phyloP scores from a whole-genome alignment of 2,797 vertebrate genomes.

The Saxicola maurus region DNA sequence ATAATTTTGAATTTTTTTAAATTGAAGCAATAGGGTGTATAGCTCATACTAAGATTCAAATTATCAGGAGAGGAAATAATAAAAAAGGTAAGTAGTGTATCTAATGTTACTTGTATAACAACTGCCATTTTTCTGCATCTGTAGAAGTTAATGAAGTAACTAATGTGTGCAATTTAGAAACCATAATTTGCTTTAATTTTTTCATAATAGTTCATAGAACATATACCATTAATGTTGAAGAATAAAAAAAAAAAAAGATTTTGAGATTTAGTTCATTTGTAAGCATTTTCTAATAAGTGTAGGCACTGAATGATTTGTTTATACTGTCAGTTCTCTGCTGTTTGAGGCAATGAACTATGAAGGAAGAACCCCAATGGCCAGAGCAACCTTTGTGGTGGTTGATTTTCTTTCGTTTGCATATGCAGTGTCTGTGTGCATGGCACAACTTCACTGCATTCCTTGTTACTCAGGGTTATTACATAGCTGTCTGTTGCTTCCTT shows the following conservation, averaged over 20 bases:
- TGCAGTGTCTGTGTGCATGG: not conserved
- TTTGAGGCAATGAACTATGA: not conserved
- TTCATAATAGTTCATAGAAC: not conserved
- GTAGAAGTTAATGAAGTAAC: not conserved
- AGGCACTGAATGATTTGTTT: not conserved
- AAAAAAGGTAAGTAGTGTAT: not conserved
- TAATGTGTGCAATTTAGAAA: not conserved
- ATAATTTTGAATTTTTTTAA: not conserved
- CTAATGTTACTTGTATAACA: not conserved
- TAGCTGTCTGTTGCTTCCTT: not conserved
- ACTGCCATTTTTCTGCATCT: not conserved
- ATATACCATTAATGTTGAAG: not conserved
- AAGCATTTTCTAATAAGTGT: fast-evolving
- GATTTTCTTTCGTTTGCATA: not conserved
- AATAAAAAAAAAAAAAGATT: not conserved
- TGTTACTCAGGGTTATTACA: not conserved
- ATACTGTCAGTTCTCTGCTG: not conserved
- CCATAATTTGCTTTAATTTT: not conserved
- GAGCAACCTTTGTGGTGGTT: not conserved
- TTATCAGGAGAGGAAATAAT: not conserved
- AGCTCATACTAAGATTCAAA: not conserved
- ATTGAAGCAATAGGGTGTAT: not conserved
- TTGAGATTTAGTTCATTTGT: not conserved
- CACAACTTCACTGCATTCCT: not conserved
- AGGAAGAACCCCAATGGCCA: not conserved